Percentiles rank a stretch among this genome's conserved stretches.
Evolutionary conservation across 2,797 vertebrate species (phyloP).

Genomic region (Morus bassanus): DNA sequence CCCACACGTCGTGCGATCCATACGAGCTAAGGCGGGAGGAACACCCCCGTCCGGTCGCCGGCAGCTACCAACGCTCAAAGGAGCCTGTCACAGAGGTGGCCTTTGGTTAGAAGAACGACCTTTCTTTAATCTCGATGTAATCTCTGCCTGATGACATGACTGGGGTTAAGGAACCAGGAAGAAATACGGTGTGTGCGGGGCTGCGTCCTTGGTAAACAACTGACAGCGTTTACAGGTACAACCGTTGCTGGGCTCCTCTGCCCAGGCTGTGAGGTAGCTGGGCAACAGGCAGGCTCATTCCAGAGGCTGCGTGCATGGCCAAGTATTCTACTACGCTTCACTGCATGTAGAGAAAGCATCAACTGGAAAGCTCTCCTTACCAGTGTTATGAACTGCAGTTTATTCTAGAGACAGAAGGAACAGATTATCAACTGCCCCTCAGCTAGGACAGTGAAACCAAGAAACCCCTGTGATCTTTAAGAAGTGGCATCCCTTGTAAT

Average conservation of each 20-base stretch:
- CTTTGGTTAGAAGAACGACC: background rate
- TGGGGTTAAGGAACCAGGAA: background rate
- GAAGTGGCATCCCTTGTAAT: background rate
- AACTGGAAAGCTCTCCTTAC: background rate
- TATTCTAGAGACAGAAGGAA: background rate
- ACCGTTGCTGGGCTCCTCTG: background rate
- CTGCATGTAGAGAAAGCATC: background rate
- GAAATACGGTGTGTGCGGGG: background rate
- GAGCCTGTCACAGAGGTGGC: fast-evolving
- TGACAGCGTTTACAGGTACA: background rate
- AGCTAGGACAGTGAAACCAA: background rate
- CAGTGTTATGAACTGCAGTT: background rate
- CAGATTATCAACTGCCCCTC: background rate
- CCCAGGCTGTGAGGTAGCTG: background rate
- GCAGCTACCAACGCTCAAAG: background rate
- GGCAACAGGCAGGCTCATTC: background rate
- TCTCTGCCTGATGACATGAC: background rate
- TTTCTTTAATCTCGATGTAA: background rate
- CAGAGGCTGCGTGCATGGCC: background rate
- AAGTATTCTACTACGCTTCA: too few relatives aligned
- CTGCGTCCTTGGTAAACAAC: background rate
- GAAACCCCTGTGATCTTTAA: background rate
- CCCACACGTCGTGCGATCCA: fast-evolving
- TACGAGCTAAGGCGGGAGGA: background rate
- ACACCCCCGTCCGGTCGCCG: background rate